phyloP scores from a whole-genome alignment of 2,113 vertebrate genomes.

The Oncorhynchus kisutch region DNA sequence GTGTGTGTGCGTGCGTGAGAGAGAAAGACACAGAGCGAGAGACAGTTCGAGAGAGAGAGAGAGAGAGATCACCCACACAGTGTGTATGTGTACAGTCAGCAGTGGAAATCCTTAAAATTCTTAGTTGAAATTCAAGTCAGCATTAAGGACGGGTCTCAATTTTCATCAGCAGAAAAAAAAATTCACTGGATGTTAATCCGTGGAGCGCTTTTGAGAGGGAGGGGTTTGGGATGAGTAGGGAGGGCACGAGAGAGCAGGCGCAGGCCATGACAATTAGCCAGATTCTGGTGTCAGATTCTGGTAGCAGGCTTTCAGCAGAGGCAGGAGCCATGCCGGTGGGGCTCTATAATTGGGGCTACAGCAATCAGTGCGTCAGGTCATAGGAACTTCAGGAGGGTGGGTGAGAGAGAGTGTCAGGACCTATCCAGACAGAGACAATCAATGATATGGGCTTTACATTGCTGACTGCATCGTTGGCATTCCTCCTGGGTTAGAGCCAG shows the following conservation, averaged over 20 bases:
- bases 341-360: conserved; percentile 11
- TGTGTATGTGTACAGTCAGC: not conserved
- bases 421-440: conserved; percentile 54
- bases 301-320: conserved; percentile 30
- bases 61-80: too few species aligned
- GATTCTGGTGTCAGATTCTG: conserved; percentile 44
- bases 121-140: conserved; percentile 3
- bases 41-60: too few species aligned
- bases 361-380: conserved; percentile 9
- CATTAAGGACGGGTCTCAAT: not conserved
- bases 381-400: conserved; percentile 2
- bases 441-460: conserved; percentile 51
- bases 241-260: not conserved
- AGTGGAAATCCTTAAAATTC: not conserved
- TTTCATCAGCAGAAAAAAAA: conserved; percentile 16
- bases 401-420: not conserved
- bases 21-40: too few species aligned
- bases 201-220: conserved; percentile 43
- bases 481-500: conserved; percentile 58
- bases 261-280: conserved; percentile 63
- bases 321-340: conserved; percentile 22
- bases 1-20: too few species aligned
- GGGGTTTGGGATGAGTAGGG: conserved; percentile 28
- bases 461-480: conserved; percentile 18
- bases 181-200: conserved; percentile 53